Conservation (phyloP, 2,797 vertebrate genomes). For the Vultur gryphus region DNA sequence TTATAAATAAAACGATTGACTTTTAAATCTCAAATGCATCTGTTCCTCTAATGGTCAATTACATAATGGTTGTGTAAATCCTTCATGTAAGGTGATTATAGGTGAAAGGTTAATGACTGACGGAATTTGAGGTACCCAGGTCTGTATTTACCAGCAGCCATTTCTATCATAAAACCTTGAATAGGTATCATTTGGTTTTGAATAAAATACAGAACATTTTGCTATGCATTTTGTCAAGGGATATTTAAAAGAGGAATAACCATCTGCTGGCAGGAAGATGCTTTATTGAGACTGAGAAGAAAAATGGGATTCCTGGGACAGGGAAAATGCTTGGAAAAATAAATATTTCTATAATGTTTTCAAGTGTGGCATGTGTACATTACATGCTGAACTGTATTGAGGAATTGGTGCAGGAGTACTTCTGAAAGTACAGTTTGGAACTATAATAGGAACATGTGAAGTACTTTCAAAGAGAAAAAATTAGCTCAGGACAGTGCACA, state of each 20-base stretch:
- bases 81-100: slow-evolving; percentile 66
- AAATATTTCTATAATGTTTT: not conserved
- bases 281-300: not conserved
- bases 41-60: slow-evolving; percentile 66
- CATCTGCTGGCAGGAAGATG: not conserved
- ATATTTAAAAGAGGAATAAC: not conserved
- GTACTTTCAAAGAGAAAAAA: not conserved
- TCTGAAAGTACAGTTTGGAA: not conserved
- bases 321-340: not conserved
- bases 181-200: not conserved
- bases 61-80: slow-evolving; percentile 62
- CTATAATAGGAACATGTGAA: not conserved
- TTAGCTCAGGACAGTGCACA: not conserved
- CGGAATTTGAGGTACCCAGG: slow-evolving; percentile 28
- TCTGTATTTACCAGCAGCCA: slow-evolving; percentile 29
- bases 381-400: not conserved
- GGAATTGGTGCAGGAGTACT: not conserved
- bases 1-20: slow-evolving; percentile 37
- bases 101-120: slow-evolving; percentile 65
- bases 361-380: not conserved
- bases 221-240: not conserved
- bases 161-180: not conserved
- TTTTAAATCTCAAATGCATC: slow-evolving; percentile 46
- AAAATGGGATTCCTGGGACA: not conserved
- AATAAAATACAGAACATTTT: not conserved